phyloP scores from a whole-genome alignment of 2,113 vertebrate genomes.

The Empidonax traillii region DNA sequence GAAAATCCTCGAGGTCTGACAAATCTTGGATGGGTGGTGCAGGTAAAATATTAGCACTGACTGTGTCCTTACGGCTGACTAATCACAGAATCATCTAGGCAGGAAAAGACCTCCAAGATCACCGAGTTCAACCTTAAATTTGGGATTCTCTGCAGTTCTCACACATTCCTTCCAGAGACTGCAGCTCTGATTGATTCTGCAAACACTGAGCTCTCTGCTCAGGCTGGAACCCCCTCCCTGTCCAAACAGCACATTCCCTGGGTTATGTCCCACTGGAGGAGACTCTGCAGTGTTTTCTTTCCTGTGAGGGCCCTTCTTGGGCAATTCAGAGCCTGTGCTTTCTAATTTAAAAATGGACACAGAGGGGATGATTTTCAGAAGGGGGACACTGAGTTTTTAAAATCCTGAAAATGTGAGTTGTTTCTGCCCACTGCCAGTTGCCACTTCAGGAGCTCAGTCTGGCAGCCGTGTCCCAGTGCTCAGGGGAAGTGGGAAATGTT shows the following conservation, averaged over 20 bases:
- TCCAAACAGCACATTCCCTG: not conserved
- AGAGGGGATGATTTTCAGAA: not conserved
- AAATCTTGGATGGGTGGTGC: not conserved
- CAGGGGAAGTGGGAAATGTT: constrained; percentile 44
- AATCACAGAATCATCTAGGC: rapidly evolving
- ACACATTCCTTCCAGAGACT: not conserved
- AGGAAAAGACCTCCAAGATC: not conserved
- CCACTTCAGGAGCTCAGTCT: constrained; percentile 23
- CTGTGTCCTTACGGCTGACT: not conserved
- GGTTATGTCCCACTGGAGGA: rapidly evolving
- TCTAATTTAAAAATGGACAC: not conserved
- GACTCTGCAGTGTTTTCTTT: not conserved
- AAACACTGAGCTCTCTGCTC: not conserved
- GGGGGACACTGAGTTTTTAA: not conserved
- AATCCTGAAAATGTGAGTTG: constrained; percentile 48
- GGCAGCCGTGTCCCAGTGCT: constrained; percentile 2
- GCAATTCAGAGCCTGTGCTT: not conserved
- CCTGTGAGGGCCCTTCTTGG: not conserved
- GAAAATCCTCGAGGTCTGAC: not conserved
- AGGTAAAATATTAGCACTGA: not conserved
- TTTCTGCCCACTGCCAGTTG: not conserved
- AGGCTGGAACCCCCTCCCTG: not conserved
- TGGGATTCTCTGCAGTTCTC: not conserved
- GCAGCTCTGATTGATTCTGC: not conserved
- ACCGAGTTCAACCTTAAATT: not conserved